Evolutionary conservation across 2,797 vertebrate species (phyloP).

Genomic region (Megalops cyprinoides): DNA sequence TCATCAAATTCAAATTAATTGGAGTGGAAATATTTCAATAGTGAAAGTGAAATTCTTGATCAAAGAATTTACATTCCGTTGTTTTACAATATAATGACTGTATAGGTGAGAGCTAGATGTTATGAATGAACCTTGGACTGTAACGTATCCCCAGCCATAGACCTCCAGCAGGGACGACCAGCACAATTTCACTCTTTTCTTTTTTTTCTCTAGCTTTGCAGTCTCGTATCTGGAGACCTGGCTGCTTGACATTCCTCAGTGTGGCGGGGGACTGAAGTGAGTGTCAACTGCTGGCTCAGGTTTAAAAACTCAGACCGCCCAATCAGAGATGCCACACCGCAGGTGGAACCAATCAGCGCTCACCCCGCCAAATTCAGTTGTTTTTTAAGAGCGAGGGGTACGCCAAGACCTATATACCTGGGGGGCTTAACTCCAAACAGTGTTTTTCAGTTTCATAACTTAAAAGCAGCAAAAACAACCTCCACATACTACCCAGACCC

Average conservation of each 20-base stretch:
- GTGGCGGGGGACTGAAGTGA: background rate
- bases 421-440: background rate
- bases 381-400: background rate
- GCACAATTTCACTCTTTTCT: too few species aligned
- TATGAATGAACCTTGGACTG: background rate
- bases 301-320: constrained; percentile 19
- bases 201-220: background rate
- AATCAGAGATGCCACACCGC: constrained; percentile 11
- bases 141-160: background rate
- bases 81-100: background rate
- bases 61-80: background rate
- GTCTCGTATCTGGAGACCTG: background rate
- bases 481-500: background rate
- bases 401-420: constrained; percentile 21
- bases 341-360: constrained; percentile 16
- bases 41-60: background rate
- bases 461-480: background rate
- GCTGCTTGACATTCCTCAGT: background rate
- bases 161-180: background rate
- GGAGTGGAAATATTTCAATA: background rate
- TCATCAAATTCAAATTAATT: too few species aligned
- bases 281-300: background rate
- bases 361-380: constrained; percentile 22
- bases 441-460: constrained; percentile 13
- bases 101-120: background rate